Evolutionary conservation across 2,888 invertebrate genomes (phyloP), one percentile per base, ranked within the genome.

Genomic region (Ptychoptera contaminata): DNA sequence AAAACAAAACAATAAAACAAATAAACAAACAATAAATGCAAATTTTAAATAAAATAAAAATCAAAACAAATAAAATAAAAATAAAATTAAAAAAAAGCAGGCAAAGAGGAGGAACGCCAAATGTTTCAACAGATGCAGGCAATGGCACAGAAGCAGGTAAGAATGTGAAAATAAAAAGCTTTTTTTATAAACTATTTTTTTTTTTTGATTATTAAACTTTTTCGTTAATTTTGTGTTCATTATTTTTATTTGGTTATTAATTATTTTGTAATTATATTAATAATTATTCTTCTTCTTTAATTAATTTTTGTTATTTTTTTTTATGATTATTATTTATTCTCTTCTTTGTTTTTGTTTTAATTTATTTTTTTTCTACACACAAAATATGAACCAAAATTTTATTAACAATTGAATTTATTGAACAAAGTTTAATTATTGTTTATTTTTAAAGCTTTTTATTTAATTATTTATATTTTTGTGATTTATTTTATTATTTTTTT

Each of bases 71-170:
- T 12, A 37, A 37, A 37, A 14, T 6, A 37, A 23, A 23, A 23
- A 5, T 23, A 23, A 23, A 36, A 15, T 30, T 30, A 32, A 5
- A 14, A 40, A 38, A 15, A 31, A 23, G 23, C 76, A 90, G 90
- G 90, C 67, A 91, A 91, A 77, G 91, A 91, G 71, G 90, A 91
- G 70, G 91, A 91, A 71, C 76, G 90, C 57, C 85, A 86, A 73
- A 90, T 91, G 88, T 86, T 91, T 70, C 90, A 91, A 71, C 91
- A 91, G 73, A 90, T 91, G 87, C 91, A 91, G 68, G 85, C 88
- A 56, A 82, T 90, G 85, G 90, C 90, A 61, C 91, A 91, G 69
- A 91, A 91, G 74, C 91, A 91, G 88, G 91, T 91, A 77, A 60
- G 52, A 23, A 23, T n/a, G n/a, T n/a, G 23, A 23, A 23, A 23